phyloP scores from a whole-genome alignment of 2,888 invertebrate genomes.

The Steinernema scapterisci region DNA sequence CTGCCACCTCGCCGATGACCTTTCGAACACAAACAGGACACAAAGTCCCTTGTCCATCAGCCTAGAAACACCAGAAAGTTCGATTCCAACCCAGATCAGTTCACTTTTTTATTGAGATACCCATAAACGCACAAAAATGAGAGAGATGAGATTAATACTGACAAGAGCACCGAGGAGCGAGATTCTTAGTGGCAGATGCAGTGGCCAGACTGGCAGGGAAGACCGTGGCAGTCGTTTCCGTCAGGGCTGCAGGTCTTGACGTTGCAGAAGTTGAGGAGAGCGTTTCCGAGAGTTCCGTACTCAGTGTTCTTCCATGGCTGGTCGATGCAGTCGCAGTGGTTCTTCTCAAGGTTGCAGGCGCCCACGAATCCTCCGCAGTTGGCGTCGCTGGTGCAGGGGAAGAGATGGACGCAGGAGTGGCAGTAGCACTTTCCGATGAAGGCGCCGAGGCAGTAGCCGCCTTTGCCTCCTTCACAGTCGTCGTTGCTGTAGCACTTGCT shows the following conservation, averaged over 20 bases:
- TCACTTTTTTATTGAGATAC: not conserved
- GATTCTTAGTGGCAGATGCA: conserved; percentile 1
- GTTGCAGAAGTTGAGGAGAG: conserved; percentile 17
- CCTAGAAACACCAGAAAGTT: no score
- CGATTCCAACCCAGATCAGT: no score
- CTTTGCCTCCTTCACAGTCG: not conserved
- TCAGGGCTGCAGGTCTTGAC: not conserved
- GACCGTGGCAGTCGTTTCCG: conserved; percentile 2
- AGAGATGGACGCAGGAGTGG: conserved; percentile 7
- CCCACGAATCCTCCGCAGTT: conserved; percentile 4
- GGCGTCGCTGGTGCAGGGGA: not conserved
- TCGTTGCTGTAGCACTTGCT: conserved; percentile 16
- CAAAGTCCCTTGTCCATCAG: no score
- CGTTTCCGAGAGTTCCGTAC: not conserved
- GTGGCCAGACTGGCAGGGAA: conserved; percentile 2
- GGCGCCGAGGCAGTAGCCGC: not conserved
- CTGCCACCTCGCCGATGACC: no score
- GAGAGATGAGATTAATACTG: not conserved
- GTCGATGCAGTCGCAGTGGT: conserved; percentile 6
- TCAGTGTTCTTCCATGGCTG: not conserved
- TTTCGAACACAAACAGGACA: no score
- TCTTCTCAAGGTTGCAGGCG: not conserved
- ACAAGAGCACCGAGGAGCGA: no score
- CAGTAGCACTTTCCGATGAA: conserved; percentile 7
- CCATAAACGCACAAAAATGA: not conserved